phyloP scores from a whole-genome alignment of 2,113 vertebrate species.

The Pavo muticus region DNA sequence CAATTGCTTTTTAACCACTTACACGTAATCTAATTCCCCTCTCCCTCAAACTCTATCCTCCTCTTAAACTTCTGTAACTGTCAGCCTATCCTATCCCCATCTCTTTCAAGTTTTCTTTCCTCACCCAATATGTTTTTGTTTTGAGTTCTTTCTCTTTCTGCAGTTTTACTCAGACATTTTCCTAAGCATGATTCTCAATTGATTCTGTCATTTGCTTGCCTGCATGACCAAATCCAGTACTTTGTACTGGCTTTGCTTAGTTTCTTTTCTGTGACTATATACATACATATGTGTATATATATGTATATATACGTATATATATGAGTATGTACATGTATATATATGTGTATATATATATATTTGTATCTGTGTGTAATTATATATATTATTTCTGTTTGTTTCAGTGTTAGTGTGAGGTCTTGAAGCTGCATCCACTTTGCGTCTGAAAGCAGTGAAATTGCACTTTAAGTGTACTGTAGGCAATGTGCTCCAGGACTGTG shows the following conservation, averaged over 20 bases:
- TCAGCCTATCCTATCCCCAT: constrained; percentile 36
- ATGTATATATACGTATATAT: background rate
- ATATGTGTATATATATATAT: background rate
- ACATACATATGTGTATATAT: background rate
- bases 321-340: background rate
- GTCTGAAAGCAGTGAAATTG: constrained; percentile 77
- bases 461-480: constrained; percentile 76
- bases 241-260: constrained; percentile 71
- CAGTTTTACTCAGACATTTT: constrained; percentile 28
- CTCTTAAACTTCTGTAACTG: constrained; percentile 31
- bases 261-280: constrained; percentile 71
- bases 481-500: constrained; percentile 77
- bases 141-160: constrained; percentile 2
- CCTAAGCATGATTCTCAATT: constrained; percentile 75
- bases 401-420: constrained; percentile 80
- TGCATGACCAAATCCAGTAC: constrained; percentile 84
- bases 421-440: constrained; percentile 80
- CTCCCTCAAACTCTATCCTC: constrained; percentile 25
- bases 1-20: constrained; percentile 63
- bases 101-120: constrained; percentile 8
- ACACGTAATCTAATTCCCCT: constrained; percentile 54
- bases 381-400: constrained; percentile 69
- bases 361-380: constrained; percentile 45
- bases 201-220: constrained; percentile 80
- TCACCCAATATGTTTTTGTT: background rate